These are phyloP conservation scores for Isoperla grammatica DNA, from an alignment of 2,888 invertebrate species.

Conservation along the genomic window DNA sequence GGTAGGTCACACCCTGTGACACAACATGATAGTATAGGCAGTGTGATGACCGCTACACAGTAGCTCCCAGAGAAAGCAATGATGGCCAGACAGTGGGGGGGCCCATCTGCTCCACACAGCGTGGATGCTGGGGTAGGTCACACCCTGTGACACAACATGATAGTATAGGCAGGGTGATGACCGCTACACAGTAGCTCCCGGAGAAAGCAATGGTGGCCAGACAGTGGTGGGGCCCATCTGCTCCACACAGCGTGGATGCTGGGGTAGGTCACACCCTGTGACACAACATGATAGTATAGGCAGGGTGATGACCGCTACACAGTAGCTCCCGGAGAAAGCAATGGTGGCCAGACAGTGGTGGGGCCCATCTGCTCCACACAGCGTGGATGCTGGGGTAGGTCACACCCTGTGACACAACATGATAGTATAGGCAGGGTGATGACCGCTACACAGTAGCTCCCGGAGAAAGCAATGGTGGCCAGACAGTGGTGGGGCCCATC, in stretches of 20 bases:
- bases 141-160: not conserved
- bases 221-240: slow-evolving; percentile 42
- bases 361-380: slow-evolving; percentile 43
- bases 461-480: no score
- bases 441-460: slow-evolving; percentile 44
- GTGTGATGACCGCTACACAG: slow-evolving; percentile 43
- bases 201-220: slow-evolving; percentile 42
- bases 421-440: slow-evolving; percentile 42
- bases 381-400: slow-evolving; percentile 43
- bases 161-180: slow-evolving; percentile 37
- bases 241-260: slow-evolving; percentile 42
- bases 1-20: not conserved
- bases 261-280: slow-evolving; percentile 43
- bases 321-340: slow-evolving; percentile 43
- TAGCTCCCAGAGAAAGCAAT: slow-evolving; percentile 43
- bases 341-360: slow-evolving; percentile 41
- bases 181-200: slow-evolving; percentile 44
- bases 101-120: slow-evolving; percentile 43
- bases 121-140: no score
- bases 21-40: slow-evolving; percentile 28
- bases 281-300: no score
- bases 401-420: slow-evolving; percentile 41
- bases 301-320: slow-evolving; percentile 43
- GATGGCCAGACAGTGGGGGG: slow-evolving; percentile 40
- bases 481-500: slow-evolving; percentile 43